A percentile compares a stretch with the other conserved stretches of the same genome.
These are phyloP conservation scores for Atherinomorus stipes DNA, from an alignment of 2,113 vertebrate species.

Conservation along the genomic window DNA sequence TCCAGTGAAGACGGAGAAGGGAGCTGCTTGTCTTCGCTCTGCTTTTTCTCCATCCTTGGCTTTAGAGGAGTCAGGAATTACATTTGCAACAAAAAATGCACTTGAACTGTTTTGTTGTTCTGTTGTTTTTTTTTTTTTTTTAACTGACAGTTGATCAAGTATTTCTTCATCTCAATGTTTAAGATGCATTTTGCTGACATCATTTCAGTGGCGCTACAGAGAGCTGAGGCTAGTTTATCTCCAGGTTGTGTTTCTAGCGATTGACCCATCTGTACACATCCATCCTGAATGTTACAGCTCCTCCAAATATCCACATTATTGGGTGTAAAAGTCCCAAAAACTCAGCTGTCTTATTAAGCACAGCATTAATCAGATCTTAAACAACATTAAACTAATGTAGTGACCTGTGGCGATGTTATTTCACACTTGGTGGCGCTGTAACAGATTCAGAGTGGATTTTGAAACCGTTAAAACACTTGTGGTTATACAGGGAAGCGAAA, in stretches of 20 bases:
- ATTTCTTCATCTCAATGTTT: neutral
- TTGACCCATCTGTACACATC: constrained; percentile 7
- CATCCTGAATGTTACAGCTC: neutral
- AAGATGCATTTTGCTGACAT: neutral
- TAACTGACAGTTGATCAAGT: neutral
- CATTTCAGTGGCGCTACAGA: too few species aligned
- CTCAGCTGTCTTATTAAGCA: constrained; percentile 5
- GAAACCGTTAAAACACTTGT: neutral
- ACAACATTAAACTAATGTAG: neutral
- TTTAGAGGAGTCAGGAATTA: neutral
- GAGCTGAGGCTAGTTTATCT: neutral
- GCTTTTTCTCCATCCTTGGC: constrained; percentile 1
- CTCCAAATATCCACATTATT: neutral
- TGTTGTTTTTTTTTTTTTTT: neutral
- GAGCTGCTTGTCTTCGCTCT: neutral
- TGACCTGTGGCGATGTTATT: neutral
- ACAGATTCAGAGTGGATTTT: neutral
- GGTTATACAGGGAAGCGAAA: constrained; percentile 3
- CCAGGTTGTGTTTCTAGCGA: neutral
- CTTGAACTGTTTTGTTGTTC: neutral
- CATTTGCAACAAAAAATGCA: neutral
- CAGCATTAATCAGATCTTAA: neutral
- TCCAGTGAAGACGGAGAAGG: constrained; percentile 1
- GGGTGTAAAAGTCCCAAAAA: neutral
- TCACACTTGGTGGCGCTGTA: neutral